Evolutionary conservation across 2,113 vertebrate species (phyloP), one percentile per base, ranked within the genome.

Genomic region (Podarcis cretensis): DNA sequence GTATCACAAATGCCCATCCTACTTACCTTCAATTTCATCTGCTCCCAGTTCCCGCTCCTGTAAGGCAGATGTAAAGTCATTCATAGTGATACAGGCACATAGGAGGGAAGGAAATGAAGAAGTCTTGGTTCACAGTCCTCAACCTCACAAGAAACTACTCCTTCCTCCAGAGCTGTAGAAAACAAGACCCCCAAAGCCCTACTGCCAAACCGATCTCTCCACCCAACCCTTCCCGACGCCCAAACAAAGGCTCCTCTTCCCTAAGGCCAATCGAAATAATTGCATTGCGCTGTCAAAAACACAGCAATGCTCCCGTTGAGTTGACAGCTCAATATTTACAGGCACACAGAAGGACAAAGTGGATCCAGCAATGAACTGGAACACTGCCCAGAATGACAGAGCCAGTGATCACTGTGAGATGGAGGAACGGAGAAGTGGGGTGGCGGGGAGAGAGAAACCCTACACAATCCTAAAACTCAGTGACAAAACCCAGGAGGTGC

Each of bases 21-120:
- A 1, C 18, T 93, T 94, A 96, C 95, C 96, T 95, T 96, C 94
- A 0, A 96, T 95, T 78, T 96, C 96, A 75, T 96, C 95, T 59
- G 89, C 90, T 66, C 95, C 95, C 80, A 96, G 89, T 1, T 93
- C 92, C 63, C 95, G 91, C 40, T 95, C 94, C 95, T 96, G 79
- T 40, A 91, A 84, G 43, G 74, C 71, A 88, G 2, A 21, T 2
- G 57, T 65, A 40, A 57, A 63, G 16, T 18, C 68, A 74, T 78
- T 77, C 85, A 76, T 12, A 54, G 48, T 54, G 48, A 54, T 84
- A 8, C 16, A 48, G 35, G 2, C 27, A 8, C 65, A 37, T 43
- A 35, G 65, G 48, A 40, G 65, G 75, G 59, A 43, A 73, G 32
- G 81, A 57, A 84, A 25, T 10, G 82, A 73, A 81, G 85, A 23